Evolutionary conservation across 2,888 invertebrate genomes (phyloP).

Genomic region (Tenthredo mesomela): DNA sequence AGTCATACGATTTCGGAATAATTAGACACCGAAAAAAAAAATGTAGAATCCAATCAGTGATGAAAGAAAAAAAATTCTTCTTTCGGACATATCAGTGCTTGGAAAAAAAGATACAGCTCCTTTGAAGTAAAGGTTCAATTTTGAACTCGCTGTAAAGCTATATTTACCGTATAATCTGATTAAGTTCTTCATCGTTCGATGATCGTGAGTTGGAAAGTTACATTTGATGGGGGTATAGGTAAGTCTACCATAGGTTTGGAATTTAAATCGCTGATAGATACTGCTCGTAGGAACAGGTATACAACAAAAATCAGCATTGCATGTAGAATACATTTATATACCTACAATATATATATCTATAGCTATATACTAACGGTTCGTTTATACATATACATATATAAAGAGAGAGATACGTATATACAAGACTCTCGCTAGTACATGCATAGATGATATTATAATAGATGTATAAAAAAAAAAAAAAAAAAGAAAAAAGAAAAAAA

Average conservation of each 20-base stretch:
- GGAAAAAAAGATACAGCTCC: not conserved
- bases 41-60: not conserved
- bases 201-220: not conserved
- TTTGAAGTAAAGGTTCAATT: not conserved
- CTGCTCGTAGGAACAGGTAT: not conserved
- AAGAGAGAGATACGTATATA: not conserved
- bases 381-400: not conserved
- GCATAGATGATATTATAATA: conserved; percentile 18
- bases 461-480: not conserved
- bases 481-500: conserved; percentile 16
- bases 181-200: conserved; percentile 19
- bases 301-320: not conserved
- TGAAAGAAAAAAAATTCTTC: not conserved
- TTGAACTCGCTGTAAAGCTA: not conserved
- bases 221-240: not conserved
- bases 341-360: not conserved
- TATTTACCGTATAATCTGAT: not conserved
- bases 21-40: not conserved
- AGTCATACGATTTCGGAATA: not conserved
- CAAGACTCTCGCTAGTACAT: not conserved
- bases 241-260: not conserved
- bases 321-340: conserved; percentile 15
- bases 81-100: not conserved
- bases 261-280: conserved; percentile 31
- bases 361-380: not conserved